Base-by-base conservation (phyloP, 2,797 vertebrate genomes). In the Oryzias sinensis region DNA sequence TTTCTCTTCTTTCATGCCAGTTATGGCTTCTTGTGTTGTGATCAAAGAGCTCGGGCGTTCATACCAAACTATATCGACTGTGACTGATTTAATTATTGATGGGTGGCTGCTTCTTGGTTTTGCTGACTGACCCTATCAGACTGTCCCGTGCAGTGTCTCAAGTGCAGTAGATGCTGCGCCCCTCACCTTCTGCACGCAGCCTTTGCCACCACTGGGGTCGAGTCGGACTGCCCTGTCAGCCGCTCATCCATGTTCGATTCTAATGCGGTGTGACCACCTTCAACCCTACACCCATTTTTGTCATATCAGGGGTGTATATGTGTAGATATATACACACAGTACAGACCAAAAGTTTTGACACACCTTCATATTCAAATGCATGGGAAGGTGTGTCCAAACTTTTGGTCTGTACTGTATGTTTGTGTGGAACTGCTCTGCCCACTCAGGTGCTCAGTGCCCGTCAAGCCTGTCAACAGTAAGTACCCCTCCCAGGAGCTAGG, bases 21-120 rank as follows among this genome's bases (percentile, higher is more conserved):
- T 56, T 55, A 55, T 33, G 15, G 64, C 47, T 52, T 68, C 62
- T 43, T 76, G 40, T 65, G 66, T 65, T 61, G 59, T 62, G 70
- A 83, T 86, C 76, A 86, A 81, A 74, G 74, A 51, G 77, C 74
- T 67, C 62, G 20, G 72, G 65, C 50, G 15, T 66, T 79, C 59
- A 68, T 72, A 74, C 81, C 57, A 59, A 79, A 85, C 56, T 80
- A 85, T 67, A 86, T 85, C 54, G 88, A 75, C 79, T 76, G 82
- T 85, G 79, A 84, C 65, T 85, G 75, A 88, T 86, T 80, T 59
- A 68, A 85, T 88, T 85, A 87, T 85, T 80, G 80, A 86, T 74
- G 88, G 83, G 73, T 81, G 80, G 82, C 62, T 84, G 83, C 84
- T 77, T 83, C 84, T 77, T 83, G 77, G 72, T 86, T 84, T 86